Evolutionary conservation across 2,113 vertebrate genomes (phyloP), one percentile per base, ranked within the genome.

Genomic region (Psilopogon haemacephalus): DNA sequence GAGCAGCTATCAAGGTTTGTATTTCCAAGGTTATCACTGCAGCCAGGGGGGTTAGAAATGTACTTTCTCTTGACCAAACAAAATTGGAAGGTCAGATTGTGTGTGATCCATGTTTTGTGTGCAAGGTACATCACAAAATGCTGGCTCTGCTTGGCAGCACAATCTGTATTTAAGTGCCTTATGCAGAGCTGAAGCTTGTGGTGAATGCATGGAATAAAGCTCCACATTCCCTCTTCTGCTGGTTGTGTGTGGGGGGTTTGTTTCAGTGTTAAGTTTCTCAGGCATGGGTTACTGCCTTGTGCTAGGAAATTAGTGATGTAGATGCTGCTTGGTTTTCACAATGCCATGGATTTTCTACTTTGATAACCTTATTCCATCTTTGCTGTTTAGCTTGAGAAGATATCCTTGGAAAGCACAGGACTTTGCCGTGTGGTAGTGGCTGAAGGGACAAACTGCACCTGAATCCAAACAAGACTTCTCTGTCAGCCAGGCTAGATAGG

Each of bases 31-130:
- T 48, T 68, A 13, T 86, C 65, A 8, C 60, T 0, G 1, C 50
- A 81, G 37, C 52, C 64, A n/a, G 79, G 69, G 71, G 64, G 37
- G 18, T 64, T 85, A 70, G 52, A 88, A 88, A 64, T 32, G 23
- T 21, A 30, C 52, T 74, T 85, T 62, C 24, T 88, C 27, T 70
- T 52, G 68, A 89, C 28, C 70, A 67, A 80, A 55, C 12, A 50
- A 37, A 91, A 73, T 12, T 46, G 55, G 52, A 70, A 80, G 42
- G 46, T 87, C 37, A 24, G 28, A 33, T 15, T 60, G 28, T 15
- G 1, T 64, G 20, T 1, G 2, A 14, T 20, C 20, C 0, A 0
- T 8, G 0, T 35, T 80, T 67, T 70, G 33, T 55, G 23, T 80
- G 42, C 65, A 32, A 74, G 35, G 69, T 77, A 23, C 11, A 2